Base-by-base conservation (phyloP, 2,888 invertebrate species). In the Agapostemon virescens region DNA sequence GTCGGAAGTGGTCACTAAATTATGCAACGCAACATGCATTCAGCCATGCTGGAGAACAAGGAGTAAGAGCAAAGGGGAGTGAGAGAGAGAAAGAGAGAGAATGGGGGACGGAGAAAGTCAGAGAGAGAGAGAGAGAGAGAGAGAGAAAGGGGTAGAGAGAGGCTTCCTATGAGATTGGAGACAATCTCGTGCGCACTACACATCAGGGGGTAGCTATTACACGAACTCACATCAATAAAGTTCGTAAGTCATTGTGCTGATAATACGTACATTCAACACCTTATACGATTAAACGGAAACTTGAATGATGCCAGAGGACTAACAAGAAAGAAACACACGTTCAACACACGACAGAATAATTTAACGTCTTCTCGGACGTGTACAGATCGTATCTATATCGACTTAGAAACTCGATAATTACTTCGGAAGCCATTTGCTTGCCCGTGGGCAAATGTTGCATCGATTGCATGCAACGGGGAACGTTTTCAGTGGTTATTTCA, bases 1-100 rank as follows among this genome's bases (percentile, higher is more conserved):
- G 79, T 77, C 84, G 83, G 89, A 84, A 86, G 86, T 83, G 85
- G 85, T 82, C 77, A 77, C 85, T 89, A 88, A 87, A 89, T 89
- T 88, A 89, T 89, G 87, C 88, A 88, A 80, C 84, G 69, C 82
- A 76, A 81, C 84, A 83, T 84, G 85, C 85, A 86, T 85, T 84
- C 86, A 86, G 66, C 66, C 69, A 33, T 33, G 30, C 72, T 42
- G 36, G 68, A 75, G 78, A 69, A 68, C 36, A 63, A 36, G 36
- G 36, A n/a, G 36, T n/a, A 26, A 64, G 76, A 79, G 80, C 52
- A 73, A 66, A 61, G 68, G 63, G 49, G 64, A 13, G 69, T 11
- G 75, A 74, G 69, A 40, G 61, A 63, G 69, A 61, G 58, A 66
- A 26, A 49, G 76, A 69, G 79, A 66, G n/a, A 66, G 13, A 9